Conservation (phyloP, 2,888 invertebrate genomes). For the Cosmia pyralina region DNA sequence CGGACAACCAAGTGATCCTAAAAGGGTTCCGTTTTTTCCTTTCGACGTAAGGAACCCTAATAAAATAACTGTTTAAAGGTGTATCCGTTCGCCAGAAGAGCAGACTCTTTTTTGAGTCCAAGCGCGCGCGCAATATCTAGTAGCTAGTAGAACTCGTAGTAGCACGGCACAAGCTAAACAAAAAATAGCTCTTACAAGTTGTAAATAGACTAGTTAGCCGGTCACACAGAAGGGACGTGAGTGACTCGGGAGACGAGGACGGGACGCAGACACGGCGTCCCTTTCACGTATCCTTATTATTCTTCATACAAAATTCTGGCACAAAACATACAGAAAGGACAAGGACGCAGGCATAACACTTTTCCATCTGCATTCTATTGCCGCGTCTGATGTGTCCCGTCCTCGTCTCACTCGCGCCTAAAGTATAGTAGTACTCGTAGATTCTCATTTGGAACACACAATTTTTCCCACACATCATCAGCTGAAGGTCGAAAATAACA, state of each 20-base stretch:
- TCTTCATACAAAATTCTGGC: no score
- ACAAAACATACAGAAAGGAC: not conserved
- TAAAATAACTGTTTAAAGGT: no score
- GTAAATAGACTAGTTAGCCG: not conserved
- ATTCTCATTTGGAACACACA: not conserved
- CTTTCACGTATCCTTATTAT: no score
- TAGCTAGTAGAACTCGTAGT: not conserved
- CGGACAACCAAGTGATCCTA: no score
- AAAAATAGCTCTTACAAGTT: not conserved
- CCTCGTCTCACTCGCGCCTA: not conserved
- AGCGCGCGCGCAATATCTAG: not conserved
- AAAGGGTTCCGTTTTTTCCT: no score
- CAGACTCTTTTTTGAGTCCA: not conserved
- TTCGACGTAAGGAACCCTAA: no score
- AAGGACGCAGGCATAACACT: not conserved
- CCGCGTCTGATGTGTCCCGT: not conserved
- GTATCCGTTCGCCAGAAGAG: no score
- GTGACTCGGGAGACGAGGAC: not conserved
- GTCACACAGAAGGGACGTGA: not conserved
- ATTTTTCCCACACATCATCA: not conserved
- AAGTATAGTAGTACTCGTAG: not conserved
- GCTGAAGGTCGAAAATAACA: not conserved
- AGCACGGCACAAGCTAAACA: not conserved
- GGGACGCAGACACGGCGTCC: not conserved
- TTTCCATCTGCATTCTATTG: not conserved